These are phyloP conservation scores for Ceuthmochares aereus DNA, from an alignment of 2,113 vertebrate genomes.

Conservation along the genomic window DNA sequence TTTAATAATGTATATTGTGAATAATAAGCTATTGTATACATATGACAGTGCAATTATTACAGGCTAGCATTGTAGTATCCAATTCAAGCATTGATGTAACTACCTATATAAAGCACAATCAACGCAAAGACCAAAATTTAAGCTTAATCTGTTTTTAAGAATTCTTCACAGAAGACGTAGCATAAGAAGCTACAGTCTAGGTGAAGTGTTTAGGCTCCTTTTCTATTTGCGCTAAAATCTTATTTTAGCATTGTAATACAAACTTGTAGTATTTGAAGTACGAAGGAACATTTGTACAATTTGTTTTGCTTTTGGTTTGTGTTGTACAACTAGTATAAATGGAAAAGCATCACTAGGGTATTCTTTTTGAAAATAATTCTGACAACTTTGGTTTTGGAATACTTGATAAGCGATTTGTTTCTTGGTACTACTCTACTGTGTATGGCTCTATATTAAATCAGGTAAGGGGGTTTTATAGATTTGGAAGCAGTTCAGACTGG, in stretches of 20 bases:
- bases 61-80: no score
- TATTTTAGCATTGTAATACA: background rate
- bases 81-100: no score
- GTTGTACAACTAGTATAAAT: background rate
- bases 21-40: background rate
- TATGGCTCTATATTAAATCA: background rate
- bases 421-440: background rate
- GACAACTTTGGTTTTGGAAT: background rate
- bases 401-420: background rate
- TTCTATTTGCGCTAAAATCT: background rate
- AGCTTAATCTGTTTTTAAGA: background rate
- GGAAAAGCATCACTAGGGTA: fast-evolving
- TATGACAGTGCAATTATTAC: no score
- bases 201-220: background rate
- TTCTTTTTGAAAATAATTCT: background rate
- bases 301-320: background rate
- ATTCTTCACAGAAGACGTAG: background rate
- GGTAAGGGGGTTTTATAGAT: background rate
- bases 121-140: background rate
- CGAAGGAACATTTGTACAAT: background rate
- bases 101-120: background rate
- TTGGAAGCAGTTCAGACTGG: background rate
- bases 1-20: background rate
- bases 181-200: background rate
- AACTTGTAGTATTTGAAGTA: background rate